Percentiles rank a stretch among this genome's conserved stretches.
These are phyloP conservation scores for Odontocolon sp. DNA, from an alignment of 2,888 invertebrate genomes.

Conservation along the genomic window DNA sequence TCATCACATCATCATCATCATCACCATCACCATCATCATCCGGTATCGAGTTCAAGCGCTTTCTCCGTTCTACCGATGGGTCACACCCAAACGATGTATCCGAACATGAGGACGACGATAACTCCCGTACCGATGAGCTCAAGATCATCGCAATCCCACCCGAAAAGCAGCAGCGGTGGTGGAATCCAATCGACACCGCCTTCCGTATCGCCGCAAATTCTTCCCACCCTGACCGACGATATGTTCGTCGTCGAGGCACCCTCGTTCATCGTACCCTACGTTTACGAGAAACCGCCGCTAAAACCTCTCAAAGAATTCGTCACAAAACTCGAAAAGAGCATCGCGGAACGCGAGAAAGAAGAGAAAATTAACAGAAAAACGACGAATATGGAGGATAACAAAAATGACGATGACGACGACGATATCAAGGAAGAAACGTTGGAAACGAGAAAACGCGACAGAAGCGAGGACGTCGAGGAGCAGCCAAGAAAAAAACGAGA, in stretches of 20 bases:
- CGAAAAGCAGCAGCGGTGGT: conserved; percentile 72
- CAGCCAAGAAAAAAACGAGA: conserved; percentile 58
- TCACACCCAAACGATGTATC: conserved; percentile 86
- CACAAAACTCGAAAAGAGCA: conserved; percentile 84
- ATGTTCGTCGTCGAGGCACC: conserved; percentile 97
- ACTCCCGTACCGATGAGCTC: conserved; percentile 82
- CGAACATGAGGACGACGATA: conserved; percentile 84
- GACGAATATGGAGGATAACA: conserved; percentile 80
- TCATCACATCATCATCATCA: conserved; percentile 64
- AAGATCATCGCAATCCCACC: conserved; percentile 71
- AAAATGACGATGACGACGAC: conserved; percentile 77
- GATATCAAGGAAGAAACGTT: conserved; percentile 74
- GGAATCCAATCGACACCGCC: conserved; percentile 72
- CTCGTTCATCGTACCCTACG: conserved; percentile 96
- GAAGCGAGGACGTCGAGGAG: conserved; percentile 64
- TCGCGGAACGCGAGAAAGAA: conserved; percentile 84
- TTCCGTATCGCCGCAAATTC: conserved; percentile 82
- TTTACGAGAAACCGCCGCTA: conserved; percentile 94
- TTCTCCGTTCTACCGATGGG: conserved; percentile 82
- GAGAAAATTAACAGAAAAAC: conserved; percentile 79
- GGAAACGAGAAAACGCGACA: conserved; percentile 62
- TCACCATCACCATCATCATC: conserved; percentile 63
- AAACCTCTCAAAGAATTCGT: conserved; percentile 90
- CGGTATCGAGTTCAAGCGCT: conserved; percentile 74
- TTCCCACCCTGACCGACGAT: conserved; percentile 93